These are phyloP conservation scores for Salmo trutta DNA, from an alignment of 2,797 vertebrate genomes.

Conservation along the genomic window DNA sequence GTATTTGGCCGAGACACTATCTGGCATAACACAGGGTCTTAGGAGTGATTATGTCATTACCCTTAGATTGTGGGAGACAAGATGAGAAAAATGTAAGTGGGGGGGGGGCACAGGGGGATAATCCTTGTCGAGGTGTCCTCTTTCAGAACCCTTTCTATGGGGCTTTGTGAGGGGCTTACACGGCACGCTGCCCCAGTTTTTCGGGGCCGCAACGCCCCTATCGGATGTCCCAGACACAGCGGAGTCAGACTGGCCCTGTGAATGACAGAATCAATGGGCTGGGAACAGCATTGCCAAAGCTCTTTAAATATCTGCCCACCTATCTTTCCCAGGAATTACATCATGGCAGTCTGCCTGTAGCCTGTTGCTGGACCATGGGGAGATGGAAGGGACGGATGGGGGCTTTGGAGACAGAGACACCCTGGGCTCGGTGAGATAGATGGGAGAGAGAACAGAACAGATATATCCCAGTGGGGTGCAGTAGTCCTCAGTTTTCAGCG, in stretches of 20 bases:
- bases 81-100: conserved; percentile 76
- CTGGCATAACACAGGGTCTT: conserved; percentile 69
- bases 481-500: conserved; percentile 48
- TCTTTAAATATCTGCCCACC: conserved; percentile 76
- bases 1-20: conserved; percentile 68
- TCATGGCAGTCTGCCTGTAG: conserved; percentile 63
- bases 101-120: conserved; percentile 52
- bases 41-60: conserved; percentile 80
- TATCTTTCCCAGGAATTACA: conserved; percentile 78
- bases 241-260: conserved; percentile 76
- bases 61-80: conserved; percentile 73
- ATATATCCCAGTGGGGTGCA: conserved; percentile 42
- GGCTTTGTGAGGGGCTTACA: conserved; percentile 80
- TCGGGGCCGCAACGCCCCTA: conserved; percentile 72
- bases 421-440: background rate
- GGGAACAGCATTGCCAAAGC: conserved; percentile 71
- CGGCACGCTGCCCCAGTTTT: conserved; percentile 76
- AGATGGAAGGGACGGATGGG: background rate
- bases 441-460: conserved; percentile 13
- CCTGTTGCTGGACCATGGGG: conserved; percentile 42
- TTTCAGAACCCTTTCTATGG: conserved; percentile 79
- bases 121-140: conserved; percentile 79
- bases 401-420: conserved; percentile 44
- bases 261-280: conserved; percentile 81
- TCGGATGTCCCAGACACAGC: conserved; percentile 83